A percentile compares a stretch with the other conserved stretches of the same genome.
Evolutionary conservation across 2,113 vertebrate genomes (phyloP).

Genomic region (Megaptera novaeangliae): DNA sequence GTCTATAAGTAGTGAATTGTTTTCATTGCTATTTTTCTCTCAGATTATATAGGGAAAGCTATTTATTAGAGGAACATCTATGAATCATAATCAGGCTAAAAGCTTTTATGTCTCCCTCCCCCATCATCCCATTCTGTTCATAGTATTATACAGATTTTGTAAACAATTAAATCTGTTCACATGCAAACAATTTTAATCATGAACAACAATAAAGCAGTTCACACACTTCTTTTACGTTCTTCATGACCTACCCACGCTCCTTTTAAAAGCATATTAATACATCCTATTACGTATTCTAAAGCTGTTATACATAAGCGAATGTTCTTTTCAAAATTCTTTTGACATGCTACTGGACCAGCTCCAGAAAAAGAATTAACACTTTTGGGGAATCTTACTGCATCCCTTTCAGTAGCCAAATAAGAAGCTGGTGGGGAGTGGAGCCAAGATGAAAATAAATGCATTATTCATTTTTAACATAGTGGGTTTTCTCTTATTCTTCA

Average conservation of each 20-base stretch:
- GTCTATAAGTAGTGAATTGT: neutral
- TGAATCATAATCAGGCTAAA: constrained; percentile 40
- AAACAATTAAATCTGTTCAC: constrained; percentile 60
- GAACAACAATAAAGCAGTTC: constrained; percentile 32
- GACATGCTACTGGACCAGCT: constrained; percentile 52
- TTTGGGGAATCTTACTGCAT: constrained; percentile 55
- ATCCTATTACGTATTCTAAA: constrained; percentile 51
- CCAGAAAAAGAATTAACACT: constrained; percentile 62
- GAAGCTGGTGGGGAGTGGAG: neutral
- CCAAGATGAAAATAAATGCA: constrained; percentile 57
- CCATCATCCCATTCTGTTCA: neutral
- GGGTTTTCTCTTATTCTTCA: constrained; percentile 39
- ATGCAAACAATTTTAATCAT: constrained; percentile 61
- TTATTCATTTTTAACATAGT: constrained; percentile 62
- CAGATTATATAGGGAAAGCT: constrained; percentile 40
- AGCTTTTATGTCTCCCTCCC: neutral
- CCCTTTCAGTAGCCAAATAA: constrained; percentile 42
- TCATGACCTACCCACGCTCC: neutral
- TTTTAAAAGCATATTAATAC: constrained; percentile 49
- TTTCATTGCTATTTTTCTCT: constrained; percentile 21
- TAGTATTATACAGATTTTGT: constrained; percentile 37
- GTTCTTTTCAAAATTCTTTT: constrained; percentile 67
- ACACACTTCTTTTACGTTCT: constrained; percentile 24
- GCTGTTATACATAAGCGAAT: constrained; percentile 42
- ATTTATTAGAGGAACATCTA: constrained; percentile 29